Evolutionary conservation across 1,140 invertebrate species (phyloP).

Genomic region (Sitodiplosis mosellana): DNA sequence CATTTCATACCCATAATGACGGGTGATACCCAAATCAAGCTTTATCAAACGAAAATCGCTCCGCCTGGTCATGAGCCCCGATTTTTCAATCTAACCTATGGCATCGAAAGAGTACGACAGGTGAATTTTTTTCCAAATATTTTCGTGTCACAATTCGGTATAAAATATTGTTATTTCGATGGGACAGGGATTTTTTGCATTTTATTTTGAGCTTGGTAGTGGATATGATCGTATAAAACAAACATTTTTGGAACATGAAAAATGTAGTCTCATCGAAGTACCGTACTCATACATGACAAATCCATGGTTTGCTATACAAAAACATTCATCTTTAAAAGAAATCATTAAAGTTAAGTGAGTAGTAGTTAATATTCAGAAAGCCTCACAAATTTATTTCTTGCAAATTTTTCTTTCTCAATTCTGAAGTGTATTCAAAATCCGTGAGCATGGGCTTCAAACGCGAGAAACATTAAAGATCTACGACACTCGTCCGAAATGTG

Average conservation of each 20-base stretch:
- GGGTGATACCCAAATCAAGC: conserved; percentile 9
- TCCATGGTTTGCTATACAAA: conserved; percentile 35
- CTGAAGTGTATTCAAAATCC: conserved; percentile 15
- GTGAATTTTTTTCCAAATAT: neutral
- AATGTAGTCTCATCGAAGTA: conserved; percentile 42
- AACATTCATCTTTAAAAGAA: conserved; percentile 37
- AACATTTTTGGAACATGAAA: conserved; percentile 42
- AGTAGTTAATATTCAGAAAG: too few relatives aligned
- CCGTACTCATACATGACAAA: conserved; percentile 35
- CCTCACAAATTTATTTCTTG: too few relatives aligned
- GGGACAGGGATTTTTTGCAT: conserved; percentile 32
- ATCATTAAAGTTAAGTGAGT: conserved; percentile 37
- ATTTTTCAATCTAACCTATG: conserved; percentile 20
- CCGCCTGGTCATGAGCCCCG: conserved; percentile 12
- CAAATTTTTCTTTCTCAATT: neutral
- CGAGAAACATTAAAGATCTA: conserved; percentile 15
- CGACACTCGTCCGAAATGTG: conserved; percentile 18
- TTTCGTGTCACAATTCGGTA: neutral
- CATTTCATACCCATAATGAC: conserved; percentile 15
- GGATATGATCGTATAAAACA: conserved; percentile 41
- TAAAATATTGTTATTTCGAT: neutral
- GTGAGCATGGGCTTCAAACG: conserved; percentile 17
- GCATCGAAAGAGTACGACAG: conserved; percentile 1
- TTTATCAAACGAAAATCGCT: conserved; percentile 19
- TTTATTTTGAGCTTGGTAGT: conserved; percentile 37